Evolutionary conservation across 2,113 vertebrate species (phyloP).

Genomic region (Solea solea): DNA sequence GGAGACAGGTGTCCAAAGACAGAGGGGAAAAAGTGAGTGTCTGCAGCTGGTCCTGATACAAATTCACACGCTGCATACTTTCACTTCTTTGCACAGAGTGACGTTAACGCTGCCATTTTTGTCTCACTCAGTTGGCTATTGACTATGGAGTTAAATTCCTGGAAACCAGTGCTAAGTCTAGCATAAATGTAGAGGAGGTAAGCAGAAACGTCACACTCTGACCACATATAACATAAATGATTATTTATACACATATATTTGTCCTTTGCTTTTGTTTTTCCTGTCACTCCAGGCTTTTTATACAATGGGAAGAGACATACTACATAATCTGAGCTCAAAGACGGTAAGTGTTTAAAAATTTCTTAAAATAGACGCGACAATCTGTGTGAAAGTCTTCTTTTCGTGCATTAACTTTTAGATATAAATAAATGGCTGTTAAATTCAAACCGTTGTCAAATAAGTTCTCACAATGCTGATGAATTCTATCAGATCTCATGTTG

Average conservation of each 20-base stretch:
- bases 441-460: too few relatives aligned
- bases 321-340: slow-evolving; percentile 97
- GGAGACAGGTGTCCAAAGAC: slow-evolving; percentile 97
- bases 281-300: slow-evolving; percentile 89
- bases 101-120: background rate
- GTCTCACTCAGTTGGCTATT: slow-evolving; percentile 90
- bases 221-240: background rate
- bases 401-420: too few relatives aligned
- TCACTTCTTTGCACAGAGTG: background rate
- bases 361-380: background rate
- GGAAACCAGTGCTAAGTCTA: slow-evolving; percentile 98
- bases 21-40: slow-evolving; percentile 92
- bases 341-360: slow-evolving; percentile 83
- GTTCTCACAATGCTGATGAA: too few relatives aligned
- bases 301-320: slow-evolving; percentile 95
- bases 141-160: slow-evolving; percentile 98
- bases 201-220: slow-evolving; percentile 41
- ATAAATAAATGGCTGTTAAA: too few relatives aligned
- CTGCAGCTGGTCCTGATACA: background rate
- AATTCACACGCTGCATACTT: too few relatives aligned
- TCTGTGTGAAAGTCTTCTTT: background rate
- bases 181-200: slow-evolving; percentile 97
- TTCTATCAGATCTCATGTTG: too few relatives aligned
- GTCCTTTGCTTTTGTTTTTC: background rate
- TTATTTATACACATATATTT: background rate